Evolutionary conservation across 2,888 invertebrate species (phyloP), one percentile per base, ranked within the genome.

Genomic region (Tipula unca): DNA sequence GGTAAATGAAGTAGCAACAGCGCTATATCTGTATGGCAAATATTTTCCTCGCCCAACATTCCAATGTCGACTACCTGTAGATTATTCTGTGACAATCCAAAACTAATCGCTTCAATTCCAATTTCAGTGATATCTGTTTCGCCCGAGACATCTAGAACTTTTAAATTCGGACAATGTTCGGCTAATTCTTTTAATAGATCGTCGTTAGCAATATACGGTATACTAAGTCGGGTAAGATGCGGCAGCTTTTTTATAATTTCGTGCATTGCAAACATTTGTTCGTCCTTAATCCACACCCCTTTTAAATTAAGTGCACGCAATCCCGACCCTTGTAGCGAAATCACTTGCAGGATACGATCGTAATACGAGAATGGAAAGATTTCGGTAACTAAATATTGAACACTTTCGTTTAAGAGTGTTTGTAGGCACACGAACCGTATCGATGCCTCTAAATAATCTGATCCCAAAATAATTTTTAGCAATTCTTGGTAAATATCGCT

Each of bases 281-380:
- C 94, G 85, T 94, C 94, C 89, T 94, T 93, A 82, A 94, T 93
- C 95, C 95, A 95, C 39, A 95, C 93, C 14, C 95, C 95, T 91
- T 94, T 95, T 86, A 95, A 90, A 90, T 95, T 94, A 85, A 95
- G 92, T 42, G 93, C 90, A 83, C 93, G 93, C 87, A 95, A 88
- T 36, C 94, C 93, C 6, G 91, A 92, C 6, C 95, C 95, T 89
- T 94, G 94, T 29, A 92, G 92, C 4, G 92, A 91, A 88, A 95
- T 93, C 87, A 93, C 92, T 89, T 94, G 93, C 88, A 95, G 90
- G 88, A 95, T 93, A 90, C 93, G 93, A 87, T 93, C 93, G 89
- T 95, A 94, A 89, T 94, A 95, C n/a, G 93, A 93, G 88, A 93
- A 93, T 0, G 95, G 95, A 90, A 95, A 95, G 84, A 94, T 93